Base-by-base conservation (phyloP, 1,140 invertebrate species). In the Formica exsecta region DNA sequence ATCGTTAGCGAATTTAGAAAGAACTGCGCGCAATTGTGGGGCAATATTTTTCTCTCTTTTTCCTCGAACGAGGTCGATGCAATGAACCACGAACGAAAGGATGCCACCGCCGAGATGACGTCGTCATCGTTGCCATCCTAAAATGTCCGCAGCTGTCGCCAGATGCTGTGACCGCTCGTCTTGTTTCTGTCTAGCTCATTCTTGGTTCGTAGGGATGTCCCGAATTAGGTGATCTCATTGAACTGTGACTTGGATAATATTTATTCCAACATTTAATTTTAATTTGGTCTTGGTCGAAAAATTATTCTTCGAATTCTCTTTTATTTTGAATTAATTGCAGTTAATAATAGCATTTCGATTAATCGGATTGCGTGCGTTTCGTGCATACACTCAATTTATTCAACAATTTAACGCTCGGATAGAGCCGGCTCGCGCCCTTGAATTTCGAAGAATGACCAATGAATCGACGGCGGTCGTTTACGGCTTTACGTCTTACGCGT, bases 371-470 rank as follows among this genome's bases (percentile, higher is more conserved):
- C n/a, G 38, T 25, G 41, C 64, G 29, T 66, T 51, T n/a, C 29
- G 8, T 3, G 41, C 25, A 32, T 36, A 16, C 38, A 19, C 13
- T 38, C 32, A 13, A 68, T 70, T 80, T 80, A 70, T 57, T 68
- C 32, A 7, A 70, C 44, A 80, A 36, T 70, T 80, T 57, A 70
- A 70, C 62, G 76, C 76, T 70, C 22, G 64, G 54, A 22, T 22
- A 70, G 22, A 80, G 19, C 19, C 29, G 25, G 48, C 48, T 51
- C 66, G 61, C 41, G 79, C 57, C 38, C 79, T 83, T 83, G 79
- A 83, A 61, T 83, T 83, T 83, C 68, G 54, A 83, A 62, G 79
- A 83, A 74, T 83, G 68, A 83, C 79, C 79, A n/a, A 83, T 44
- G 68, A 83, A 83, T 83, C 79, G 68, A 11, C 79, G 66, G 66